Base-by-base conservation (phyloP, 2,888 invertebrate genomes). In the Drosophila barbarae region DNA sequence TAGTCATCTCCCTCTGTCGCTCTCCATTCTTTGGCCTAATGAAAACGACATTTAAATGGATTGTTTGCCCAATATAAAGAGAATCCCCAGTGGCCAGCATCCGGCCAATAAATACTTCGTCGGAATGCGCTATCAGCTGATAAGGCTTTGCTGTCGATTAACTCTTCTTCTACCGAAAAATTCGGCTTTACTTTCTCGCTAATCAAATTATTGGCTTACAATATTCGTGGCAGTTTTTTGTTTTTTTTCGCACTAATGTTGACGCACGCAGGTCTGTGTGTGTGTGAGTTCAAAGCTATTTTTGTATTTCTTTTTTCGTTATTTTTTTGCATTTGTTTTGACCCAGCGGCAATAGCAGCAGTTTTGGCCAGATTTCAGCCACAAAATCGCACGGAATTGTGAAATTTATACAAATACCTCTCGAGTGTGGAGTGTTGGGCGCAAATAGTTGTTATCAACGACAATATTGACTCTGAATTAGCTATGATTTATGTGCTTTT, bases 181-280 rank as follows among this genome's bases (percentile, higher is more conserved):
- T 32, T 51, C 28, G 13, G 18, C 13, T 46, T 12, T 34, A 30
- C 34, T 10, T 64, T 44, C 28, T 5, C 21, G 38, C 18, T 68
- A 68, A 68, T 68, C 59, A 36, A 68, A 68, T 68, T 68, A 68
- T 59, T 51, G 44, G 44, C 44, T 54, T 54, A 32, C 46, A 47
- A 34, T 44, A 57, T 52, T 67, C 66, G 66, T 67, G 68, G 57
- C 66, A 67, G 13, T 46, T 52, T 50, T 50, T 68, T 51, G 39
- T 10, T 2, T 21, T 46, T 36, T 46, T 38, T n/a, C n/a, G 32
- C 23, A 15, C 38, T 26, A 38, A 51, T 44, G 34, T 56, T 18
- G 26, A 10, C 46, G 46, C 30, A 47, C 46, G 30, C 30, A 47
- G 18, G 34, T 9, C 34, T 26, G 10, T 23, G 26, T 41, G 10